These are phyloP conservation scores for Zygogramma bicolorata DNA, from an alignment of 2,888 invertebrate genomes.

Conservation along the genomic window DNA sequence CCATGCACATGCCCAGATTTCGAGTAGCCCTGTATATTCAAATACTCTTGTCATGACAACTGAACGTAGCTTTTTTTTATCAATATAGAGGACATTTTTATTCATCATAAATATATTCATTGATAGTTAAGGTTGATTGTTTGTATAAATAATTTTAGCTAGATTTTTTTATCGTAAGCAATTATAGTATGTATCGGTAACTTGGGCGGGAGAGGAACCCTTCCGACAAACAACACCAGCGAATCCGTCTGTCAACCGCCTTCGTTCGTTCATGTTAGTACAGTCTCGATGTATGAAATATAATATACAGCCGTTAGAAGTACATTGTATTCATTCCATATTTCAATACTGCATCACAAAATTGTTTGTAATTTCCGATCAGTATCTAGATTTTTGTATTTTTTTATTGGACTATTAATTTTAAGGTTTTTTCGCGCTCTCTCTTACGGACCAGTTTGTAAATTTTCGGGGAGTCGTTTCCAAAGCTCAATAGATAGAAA, in stretches of 20 bases:
- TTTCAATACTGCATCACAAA: conserved; percentile 62
- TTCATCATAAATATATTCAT: conserved; percentile 60
- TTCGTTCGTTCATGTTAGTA: conserved; percentile 61
- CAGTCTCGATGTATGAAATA: conserved; percentile 58
- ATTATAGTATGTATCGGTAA: conserved; percentile 63
- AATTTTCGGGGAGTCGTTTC: conserved; percentile 55
- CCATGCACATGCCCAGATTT: background rate
- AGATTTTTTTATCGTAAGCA: conserved; percentile 66
- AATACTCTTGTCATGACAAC: conserved; percentile 59
- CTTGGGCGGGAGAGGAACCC: conserved; percentile 47
- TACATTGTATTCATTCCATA: conserved; percentile 65
- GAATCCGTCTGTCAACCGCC: conserved; percentile 9
- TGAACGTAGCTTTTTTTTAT: conserved; percentile 61
- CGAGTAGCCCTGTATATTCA: conserved; percentile 29
- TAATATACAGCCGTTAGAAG: conserved; percentile 61
- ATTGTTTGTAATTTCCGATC: conserved; percentile 54
- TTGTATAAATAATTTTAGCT: conserved; percentile 68
- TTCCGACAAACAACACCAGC: conserved; percentile 18
- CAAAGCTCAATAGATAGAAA: conserved; percentile 59
- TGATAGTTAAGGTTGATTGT: conserved; percentile 66
- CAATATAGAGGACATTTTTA: conserved; percentile 61
- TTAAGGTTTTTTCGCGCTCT: conserved; percentile 55
- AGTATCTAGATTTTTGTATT: conserved; percentile 66
- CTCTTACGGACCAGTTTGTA: conserved; percentile 48
- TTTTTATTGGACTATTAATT: conserved; percentile 64